Evolutionary conservation across 2,113 vertebrate genomes (phyloP), one percentile per base, ranked within the genome.

Genomic region (Mormyrus iriodes): DNA sequence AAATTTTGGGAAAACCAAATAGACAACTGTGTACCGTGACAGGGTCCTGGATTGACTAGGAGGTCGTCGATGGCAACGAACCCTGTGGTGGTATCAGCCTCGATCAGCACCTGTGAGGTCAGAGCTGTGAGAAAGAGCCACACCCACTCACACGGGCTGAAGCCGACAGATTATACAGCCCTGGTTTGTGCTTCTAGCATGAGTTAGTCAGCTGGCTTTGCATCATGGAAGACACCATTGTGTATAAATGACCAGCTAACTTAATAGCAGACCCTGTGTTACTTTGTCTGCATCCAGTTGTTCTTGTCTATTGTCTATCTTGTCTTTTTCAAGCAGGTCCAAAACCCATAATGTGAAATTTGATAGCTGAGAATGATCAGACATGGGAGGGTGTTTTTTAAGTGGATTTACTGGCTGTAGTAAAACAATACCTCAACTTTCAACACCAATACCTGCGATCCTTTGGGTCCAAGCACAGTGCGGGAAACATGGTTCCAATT

Each of bases 41-140:
- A 96, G 65, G 73, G 48, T 13, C 94, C 95, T 48, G 93, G 88
- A 58, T 91, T 94, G 84, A 96, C 52, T 86, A 52, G 90, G 90
- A 96, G 91, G 88, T 96, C 95, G 90, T 96, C 96, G 51, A 96
- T 88, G 73, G 96, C 95, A 69, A 95, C 90, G 19, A 93, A 95
- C 65, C 94, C 95, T 76, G 42, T 85, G 24, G 58, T 90, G 4
- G 91, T 35, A 39, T 95, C 91, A 17, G 94, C 95, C 88, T 95
- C 91, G 0, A 96, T 93, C 91, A 94, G 61, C 88, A 96, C 91
- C 96, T 96, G 87, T 85, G 44, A 61, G 17, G 10, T 52, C 73
- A 51, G 51, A 79, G 65, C 46, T 13, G 8, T 82, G 21, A 88
- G 21, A 5, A 17, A 85, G 1, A 39, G 73, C 35, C 73, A 79